Percentiles rank a stretch among this genome's conserved stretches.
phyloP scores from a whole-genome alignment of 2,113 vertebrate species.

The Sardina pilchardus region DNA sequence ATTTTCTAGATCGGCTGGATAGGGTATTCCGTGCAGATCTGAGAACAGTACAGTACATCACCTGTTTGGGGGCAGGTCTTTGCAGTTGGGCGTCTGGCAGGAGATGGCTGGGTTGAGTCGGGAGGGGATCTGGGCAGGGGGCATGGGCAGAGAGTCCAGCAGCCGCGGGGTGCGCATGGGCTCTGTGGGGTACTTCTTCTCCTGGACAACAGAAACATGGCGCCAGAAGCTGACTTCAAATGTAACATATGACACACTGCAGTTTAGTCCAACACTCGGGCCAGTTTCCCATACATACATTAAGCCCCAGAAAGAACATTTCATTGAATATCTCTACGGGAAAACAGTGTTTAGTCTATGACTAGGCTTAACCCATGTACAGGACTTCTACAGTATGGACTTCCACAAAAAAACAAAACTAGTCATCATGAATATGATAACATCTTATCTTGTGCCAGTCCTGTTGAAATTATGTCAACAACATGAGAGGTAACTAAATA shows the following conservation, averaged over 20 bases:
- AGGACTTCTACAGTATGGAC: no score
- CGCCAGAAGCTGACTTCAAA: not conserved
- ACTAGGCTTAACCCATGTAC: not conserved
- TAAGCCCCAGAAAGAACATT: not conserved
- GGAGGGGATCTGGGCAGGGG: conserved; percentile 53
- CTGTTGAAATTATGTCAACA: no score
- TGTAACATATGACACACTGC: not conserved
- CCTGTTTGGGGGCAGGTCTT: conserved; percentile 72
- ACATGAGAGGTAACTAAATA: no score
- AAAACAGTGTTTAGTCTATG: not conserved
- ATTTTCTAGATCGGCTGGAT: no score
- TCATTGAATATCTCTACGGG: no score
- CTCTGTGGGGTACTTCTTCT: conserved; percentile 66
- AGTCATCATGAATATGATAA: no score
- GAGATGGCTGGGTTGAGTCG: conserved; percentile 57
- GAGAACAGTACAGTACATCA: conserved; percentile 26
- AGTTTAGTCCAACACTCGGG: not conserved
- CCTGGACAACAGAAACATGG: conserved; percentile 53
- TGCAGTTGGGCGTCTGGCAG: conserved; percentile 79
- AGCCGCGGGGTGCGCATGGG: conserved; percentile 55
- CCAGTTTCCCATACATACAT: no score
- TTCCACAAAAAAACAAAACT: no score
- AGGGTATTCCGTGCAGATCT: not conserved
- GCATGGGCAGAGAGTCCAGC: conserved; percentile 65
- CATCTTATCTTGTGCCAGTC: no score